Evolutionary conservation across 1,140 invertebrate species (phyloP).

Genomic region (Apis florea): DNA sequence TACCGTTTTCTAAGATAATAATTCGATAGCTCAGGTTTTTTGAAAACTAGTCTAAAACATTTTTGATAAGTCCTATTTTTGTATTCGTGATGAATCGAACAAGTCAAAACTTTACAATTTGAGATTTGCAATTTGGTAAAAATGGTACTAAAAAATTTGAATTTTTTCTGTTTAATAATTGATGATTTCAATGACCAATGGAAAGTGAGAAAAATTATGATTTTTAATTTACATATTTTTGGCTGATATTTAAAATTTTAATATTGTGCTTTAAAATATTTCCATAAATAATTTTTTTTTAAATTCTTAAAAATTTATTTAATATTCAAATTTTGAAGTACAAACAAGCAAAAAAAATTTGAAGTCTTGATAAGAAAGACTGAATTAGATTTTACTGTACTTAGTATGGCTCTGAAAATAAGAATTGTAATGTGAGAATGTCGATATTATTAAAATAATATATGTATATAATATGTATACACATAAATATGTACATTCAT

Average conservation of each 20-base stretch:
- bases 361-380: conserved; percentile 21
- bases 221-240: conserved; percentile 29
- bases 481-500: conserved; percentile 5
- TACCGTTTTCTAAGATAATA: neutral
- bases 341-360: conserved; percentile 20
- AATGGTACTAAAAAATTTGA: conserved; percentile 2
- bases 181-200: neutral
- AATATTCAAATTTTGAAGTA: conserved; percentile 15
- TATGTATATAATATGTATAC: neutral
- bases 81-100: neutral
- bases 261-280: neutral
- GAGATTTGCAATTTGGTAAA: neutral
- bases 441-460: conserved; percentile 29
- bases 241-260: neutral
- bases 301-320: neutral
- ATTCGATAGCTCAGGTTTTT: conserved; percentile 29
- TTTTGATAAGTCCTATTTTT: conserved; percentile 11
- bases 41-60: conserved; percentile 28
- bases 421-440: conserved; percentile 19
- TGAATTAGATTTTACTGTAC: conserved; percentile 42
- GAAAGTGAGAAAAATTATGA: conserved; percentile 13
- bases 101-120: neutral
- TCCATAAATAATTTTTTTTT: neutral
- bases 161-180: neutral
- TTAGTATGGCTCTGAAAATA: conserved; percentile 19